These are phyloP conservation scores for Muscicapa adusta DNA, from an alignment of 2,113 vertebrate species.

Conservation along the genomic window DNA sequence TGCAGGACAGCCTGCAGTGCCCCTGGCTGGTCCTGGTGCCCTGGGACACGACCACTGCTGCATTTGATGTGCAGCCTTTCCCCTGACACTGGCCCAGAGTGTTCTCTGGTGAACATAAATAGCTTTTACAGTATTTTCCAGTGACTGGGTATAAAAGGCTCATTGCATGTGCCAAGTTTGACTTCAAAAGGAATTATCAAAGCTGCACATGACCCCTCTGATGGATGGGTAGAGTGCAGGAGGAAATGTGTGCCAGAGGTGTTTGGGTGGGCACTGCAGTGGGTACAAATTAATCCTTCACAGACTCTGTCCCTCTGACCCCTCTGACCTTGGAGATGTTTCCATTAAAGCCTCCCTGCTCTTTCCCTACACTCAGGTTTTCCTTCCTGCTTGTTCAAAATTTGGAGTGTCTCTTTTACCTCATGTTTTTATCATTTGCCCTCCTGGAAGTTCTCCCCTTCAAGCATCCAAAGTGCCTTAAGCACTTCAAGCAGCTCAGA, in stretches of 20 bases:
- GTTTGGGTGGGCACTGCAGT: neutral
- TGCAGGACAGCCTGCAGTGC: neutral
- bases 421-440: neutral
- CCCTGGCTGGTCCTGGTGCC: neutral
- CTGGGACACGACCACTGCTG: neutral
- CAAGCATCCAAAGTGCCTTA: neutral
- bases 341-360: neutral
- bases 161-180: neutral
- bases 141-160: neutral
- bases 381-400: neutral
- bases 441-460: neutral
- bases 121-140: constrained; percentile 1
- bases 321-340: neutral
- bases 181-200: neutral
- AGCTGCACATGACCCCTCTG: neutral
- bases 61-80: neutral
- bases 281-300: neutral
- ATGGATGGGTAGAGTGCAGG: neutral
- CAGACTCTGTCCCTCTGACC: neutral
- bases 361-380: neutral
- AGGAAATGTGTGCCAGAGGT: neutral
- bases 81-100: neutral
- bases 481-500: neutral
- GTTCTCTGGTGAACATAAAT: neutral
- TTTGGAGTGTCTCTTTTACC: neutral